Evolutionary conservation across 2,888 invertebrate species (phyloP), one percentile per base, ranked within the genome.

Genomic region (Blomia tropicalis): DNA sequence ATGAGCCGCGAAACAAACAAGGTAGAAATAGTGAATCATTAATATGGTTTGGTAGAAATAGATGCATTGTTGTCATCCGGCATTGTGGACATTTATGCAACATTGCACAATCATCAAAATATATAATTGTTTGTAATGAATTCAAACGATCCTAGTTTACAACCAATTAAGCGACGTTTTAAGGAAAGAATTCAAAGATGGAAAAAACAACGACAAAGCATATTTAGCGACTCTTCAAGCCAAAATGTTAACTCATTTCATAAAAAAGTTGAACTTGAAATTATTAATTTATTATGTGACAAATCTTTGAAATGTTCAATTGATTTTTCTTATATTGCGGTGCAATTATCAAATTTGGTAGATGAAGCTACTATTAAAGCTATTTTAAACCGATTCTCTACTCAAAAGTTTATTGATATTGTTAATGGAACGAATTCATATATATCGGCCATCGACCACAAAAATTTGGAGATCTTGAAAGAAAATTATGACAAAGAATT

Each of bases 121-220:
- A n/a, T n/a, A n/a, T n/a, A n/a, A n/a, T n/a, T n/a, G n/a, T n/a
- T n/a, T n/a, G 47, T 19, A 44, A 44, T 44, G 47, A 22, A 44
- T 44, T 19, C 47, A 44, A 44, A 44, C 4, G 22, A 44, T 19
- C 47, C 88, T 75, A 89, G 90, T 74, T 87, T 93, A 68, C 92
- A 92, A 77, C 90, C 89, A 4, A 82, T 92, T 17, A 92, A 92
- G 76, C 88, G 83, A 68, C 91, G 90, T 69, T 76, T 91, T 29
- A 79, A 91, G 29, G 92, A 92, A 72, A 85, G 87, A 70, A 75
- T 92, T 61, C 87, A 90, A 69, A 88, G 91, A 71, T 80, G 93
- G 23, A 91, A 90, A 73, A 88, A 89, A 69, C 91, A 90, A 74
- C 79, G 91, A 51, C 87, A 90, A 73, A 88, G 86, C 71, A 82